Percentiles rank a stretch among this genome's conserved stretches.
Conservation (phyloP, 2,113 vertebrate genomes). For the Hirundichthys speculiger region DNA sequence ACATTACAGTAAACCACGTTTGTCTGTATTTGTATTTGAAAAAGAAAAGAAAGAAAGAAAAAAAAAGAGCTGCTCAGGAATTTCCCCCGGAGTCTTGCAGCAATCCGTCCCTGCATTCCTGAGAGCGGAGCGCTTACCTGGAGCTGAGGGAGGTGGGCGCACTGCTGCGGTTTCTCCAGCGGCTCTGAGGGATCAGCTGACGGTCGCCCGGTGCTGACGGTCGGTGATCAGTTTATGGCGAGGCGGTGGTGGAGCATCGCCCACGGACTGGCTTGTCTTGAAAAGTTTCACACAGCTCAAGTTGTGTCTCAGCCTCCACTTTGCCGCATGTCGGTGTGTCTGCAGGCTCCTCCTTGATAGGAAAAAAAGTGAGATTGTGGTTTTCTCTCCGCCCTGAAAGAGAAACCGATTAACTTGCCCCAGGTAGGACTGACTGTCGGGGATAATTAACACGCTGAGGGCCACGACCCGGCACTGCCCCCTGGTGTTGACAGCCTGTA, state of each 20-base stretch:
- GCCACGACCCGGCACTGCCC: constrained; percentile 50
- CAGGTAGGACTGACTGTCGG: constrained; percentile 67
- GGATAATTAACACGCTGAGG: constrained; percentile 13
- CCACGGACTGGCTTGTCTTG: constrained; percentile 13
- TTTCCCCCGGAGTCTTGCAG: constrained; percentile 75
- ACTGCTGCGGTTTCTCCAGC: constrained; percentile 35
- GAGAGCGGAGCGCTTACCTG: constrained; percentile 76
- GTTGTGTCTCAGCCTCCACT: constrained; percentile 49
- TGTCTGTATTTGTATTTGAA: constrained; percentile 57
- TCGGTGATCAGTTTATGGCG: constrained; percentile 50
- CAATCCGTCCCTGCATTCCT: constrained; percentile 77
- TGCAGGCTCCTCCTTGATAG: constrained; percentile 73
- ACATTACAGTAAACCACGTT: constrained; percentile 50
- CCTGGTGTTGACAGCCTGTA: constrained; percentile 44
- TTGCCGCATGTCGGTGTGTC: constrained; percentile 54
- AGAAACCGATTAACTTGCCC: constrained; percentile 52
- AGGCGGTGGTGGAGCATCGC: constrained; percentile 58
- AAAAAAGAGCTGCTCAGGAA: constrained; percentile 70
- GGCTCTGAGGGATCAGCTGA: constrained; percentile 25
- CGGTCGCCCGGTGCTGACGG: constrained; percentile 35
- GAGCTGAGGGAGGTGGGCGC: constrained; percentile 29
- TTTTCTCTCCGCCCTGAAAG: constrained; percentile 70
- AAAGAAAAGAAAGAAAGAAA: too few relatives aligned
- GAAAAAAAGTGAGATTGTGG: constrained; percentile 46
- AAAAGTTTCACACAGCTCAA: constrained; percentile 21